Percentiles rank a stretch among this genome's conserved stretches.
These are phyloP conservation scores for Clostera curtula DNA, from an alignment of 2,888 invertebrate genomes.

Conservation along the genomic window DNA sequence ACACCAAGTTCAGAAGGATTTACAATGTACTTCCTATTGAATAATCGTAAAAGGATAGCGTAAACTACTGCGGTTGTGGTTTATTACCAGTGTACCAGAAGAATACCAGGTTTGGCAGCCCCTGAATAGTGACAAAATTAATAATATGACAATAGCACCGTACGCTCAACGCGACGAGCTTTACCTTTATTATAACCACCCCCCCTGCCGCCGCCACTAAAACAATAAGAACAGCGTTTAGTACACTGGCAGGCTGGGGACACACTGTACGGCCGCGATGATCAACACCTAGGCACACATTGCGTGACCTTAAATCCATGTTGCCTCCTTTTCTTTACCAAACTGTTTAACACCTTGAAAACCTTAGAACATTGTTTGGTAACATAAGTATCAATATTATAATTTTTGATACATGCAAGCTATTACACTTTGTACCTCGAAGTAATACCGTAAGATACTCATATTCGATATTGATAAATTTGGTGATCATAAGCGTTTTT, in stretches of 20 bases:
- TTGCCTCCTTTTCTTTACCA: slow-evolving; percentile 77
- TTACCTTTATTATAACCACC: slow-evolving; percentile 98
- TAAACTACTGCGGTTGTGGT: slow-evolving; percentile 12
- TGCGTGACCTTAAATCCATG: slow-evolving; percentile 63
- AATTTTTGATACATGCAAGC: slow-evolving; percentile 41
- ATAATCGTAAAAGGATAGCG: background rate
- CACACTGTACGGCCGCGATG: slow-evolving; percentile 73
- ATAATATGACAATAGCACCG: slow-evolving; percentile 83
- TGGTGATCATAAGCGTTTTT: no score
- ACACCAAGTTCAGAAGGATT: no score
- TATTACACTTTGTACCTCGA: slow-evolving; percentile 14
- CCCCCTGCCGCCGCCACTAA: slow-evolving; percentile 95
- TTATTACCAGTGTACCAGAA: slow-evolving; percentile 26
- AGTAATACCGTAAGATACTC: no score
- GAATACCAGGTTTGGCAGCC: slow-evolving; percentile 65
- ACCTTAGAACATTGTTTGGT: slow-evolving; percentile 61
- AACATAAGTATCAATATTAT: slow-evolving; percentile 45
- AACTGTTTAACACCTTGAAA: slow-evolving; percentile 68
- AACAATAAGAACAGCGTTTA: slow-evolving; percentile 89
- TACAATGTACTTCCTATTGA: background rate
- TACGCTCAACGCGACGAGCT: slow-evolving; percentile 84
- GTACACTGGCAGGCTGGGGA: slow-evolving; percentile 78
- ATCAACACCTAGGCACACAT: slow-evolving; percentile 66
- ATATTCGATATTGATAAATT: no score
- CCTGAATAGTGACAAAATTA: slow-evolving; percentile 61